Evolutionary conservation across 2,888 invertebrate genomes (phyloP), one percentile per base, ranked within the genome.

Genomic region (Diarsia brunnea): DNA sequence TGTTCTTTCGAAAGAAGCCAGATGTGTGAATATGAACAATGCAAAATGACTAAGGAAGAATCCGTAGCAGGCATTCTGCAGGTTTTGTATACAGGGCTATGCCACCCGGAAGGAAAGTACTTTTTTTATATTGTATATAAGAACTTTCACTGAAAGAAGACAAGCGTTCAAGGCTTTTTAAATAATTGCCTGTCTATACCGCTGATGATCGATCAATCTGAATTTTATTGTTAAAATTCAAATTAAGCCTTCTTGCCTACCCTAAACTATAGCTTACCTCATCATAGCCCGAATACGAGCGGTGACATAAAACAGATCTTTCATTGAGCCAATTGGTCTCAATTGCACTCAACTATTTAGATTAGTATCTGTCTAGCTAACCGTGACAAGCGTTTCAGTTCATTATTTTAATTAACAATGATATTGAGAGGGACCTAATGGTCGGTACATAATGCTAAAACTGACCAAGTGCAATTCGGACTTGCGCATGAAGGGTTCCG

Each of bases 291-390:
- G 21, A 38, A 53, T 24, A 19, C 10, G 8, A 61, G 47, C 77
- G 84, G 81, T 53, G 51, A 74, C 70, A 75, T 79, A 12, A 75
- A 73, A 85, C 53, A 63, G n/a, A 51, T 38, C 11, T 68, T 47
- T 31, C 55, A 75, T 78, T 63, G 24, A 71, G 75, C 21, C 78
- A 85, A 85, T 85, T 86, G 77, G 60, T 73, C 38, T 74, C 76
- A 85, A 85, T 85, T 60, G 78, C 2, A 73, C 58, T 38, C 12
- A 7, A 47, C 58, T 65, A 45, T 71, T 47, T 58, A 73, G 79
- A 85, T 82, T 74, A 55, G 16, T 38, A 75, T 82, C 80, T 58
- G 24, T 61, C 27, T n/a, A n/a, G 21, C 27, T 21, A 49, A 66
- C n/a, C 68, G 45, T 78, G 74, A 81, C 77, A 69, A 31, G 58